Base-by-base conservation (phyloP, 64 coral and sea anemone species). In the Hydrozoanthus tunicans region DNA sequence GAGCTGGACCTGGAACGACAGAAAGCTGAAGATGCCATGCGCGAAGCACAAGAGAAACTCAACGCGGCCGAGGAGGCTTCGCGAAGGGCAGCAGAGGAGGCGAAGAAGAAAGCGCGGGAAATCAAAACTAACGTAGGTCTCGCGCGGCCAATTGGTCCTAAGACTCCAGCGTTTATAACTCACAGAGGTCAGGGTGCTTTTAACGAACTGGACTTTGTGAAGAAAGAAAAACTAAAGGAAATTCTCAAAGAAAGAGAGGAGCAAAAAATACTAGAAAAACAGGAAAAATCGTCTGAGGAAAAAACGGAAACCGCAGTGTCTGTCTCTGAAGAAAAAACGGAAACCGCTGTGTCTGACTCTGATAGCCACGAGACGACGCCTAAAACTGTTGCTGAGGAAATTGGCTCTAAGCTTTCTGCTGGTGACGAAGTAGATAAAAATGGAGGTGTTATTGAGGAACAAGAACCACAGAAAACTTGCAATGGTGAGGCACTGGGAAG, bases 91-190 rank as follows among this genome's bases (percentile, higher is more conserved):
- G 90, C 96, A 0, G 96, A 98, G 15, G 90, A 98, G 66, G 93
- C 96, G 3, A 98, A 98, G 90, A 94, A 98, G 79, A 92, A 94
- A 94, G 96, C 91, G 11, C 76, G 96, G 53, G 93, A 98, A 80
- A 81, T 98, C 6, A 98, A 94, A 78, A 98, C 96, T 5, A 92
- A 79, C 53, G 89, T 91, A 11, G 96, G 96, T 12, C 93, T 98
- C 2, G 93, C 93, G 11, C 80, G 96, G 81, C 81, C 96, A 20
- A 58, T 98, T 25, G 93, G 96, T 4, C 96, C 96, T 14, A 80
- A 93, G 9, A 70, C 72, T 24, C 93, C 93, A 11, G 55, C 66
- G 9, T 94, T 90, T 71, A 78, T 98, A 20, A 93, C 90, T 17
- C 96, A 98, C 43, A 90, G 96, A 79, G 96, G 96, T 9, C 89